Base-by-base conservation (phyloP, 2,797 vertebrate species). In the Sebastes wilsoni region DNA sequence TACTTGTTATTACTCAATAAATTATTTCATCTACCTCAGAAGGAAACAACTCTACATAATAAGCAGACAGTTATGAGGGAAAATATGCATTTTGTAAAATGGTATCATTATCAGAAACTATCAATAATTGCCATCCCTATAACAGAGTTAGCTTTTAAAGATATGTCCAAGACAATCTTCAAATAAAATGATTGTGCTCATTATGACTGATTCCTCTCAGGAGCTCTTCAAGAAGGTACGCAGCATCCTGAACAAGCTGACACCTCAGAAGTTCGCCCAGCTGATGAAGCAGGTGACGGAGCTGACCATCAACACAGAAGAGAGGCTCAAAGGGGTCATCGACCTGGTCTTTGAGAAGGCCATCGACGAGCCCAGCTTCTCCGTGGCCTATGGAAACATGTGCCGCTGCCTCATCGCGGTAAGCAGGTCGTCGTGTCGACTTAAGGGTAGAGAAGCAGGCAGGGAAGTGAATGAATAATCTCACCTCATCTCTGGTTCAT, bases 321-420 rank as follows among this genome's bases (percentile, higher is more conserved):
- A 99, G 94, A 92, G 98, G 58, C 96, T 99, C 68, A 99, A 99
- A 89, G 98, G 98, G 7, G 97, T 99, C 94, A 99, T 99, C 0
- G 98, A 99, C 95, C 96, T 99, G 88, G 98, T 99, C 72, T 99
- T 99, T 1, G 98, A 99, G 96, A 99, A 99, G 93, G 98, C 98
- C 83, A 97, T 99, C 1, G 97, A 99, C 2, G 98, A 99, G 82
- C 98, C 98, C 80, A 97, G 97, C 94, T 99, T 99, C 93, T 99
- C 98, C 0, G 97, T 98, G 91, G 98, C 98, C 0, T 99, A 99
- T 1, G 98, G 97, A 90, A 98, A 99, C 95, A 99, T 99, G 98
- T 99, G 98, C 94, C 96, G 97, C 72, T 98, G 98, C 91, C 96
- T 99, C 1, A 97, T 98, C 66, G 98, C 97, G 90, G 98, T 99